Percentiles rank a stretch among this genome's conserved stretches.
These are phyloP conservation scores for Alsophila aescularia DNA, from an alignment of 2,888 invertebrate species.

Conservation along the genomic window DNA sequence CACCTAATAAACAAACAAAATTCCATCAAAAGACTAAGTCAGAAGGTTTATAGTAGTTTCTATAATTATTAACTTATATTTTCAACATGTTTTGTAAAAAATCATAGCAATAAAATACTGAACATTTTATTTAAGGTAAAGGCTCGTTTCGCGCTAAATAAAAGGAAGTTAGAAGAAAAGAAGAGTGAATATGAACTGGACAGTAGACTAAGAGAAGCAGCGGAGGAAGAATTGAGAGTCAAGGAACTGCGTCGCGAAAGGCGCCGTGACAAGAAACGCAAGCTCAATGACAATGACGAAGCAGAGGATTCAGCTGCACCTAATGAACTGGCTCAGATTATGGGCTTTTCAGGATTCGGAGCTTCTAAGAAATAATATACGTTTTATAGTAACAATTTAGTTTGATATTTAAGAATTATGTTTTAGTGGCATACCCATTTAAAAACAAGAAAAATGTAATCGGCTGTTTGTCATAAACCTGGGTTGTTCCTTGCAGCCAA, in stretches of 20 bases:
- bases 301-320: slow-evolving; percentile 80
- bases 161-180: slow-evolving; percentile 97
- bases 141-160: slow-evolving; percentile 95
- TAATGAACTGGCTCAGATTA: slow-evolving; percentile 93
- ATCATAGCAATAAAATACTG: too few relatives aligned
- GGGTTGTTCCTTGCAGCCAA: too few relatives aligned
- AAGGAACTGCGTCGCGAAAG: slow-evolving; percentile 95
- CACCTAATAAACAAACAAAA: too few relatives aligned
- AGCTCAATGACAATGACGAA: slow-evolving; percentile 87
- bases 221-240: slow-evolving; percentile 97
- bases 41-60: too few relatives aligned
- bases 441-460: too few relatives aligned
- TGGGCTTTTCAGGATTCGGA: slow-evolving; percentile 98
- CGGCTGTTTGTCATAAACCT: too few relatives aligned
- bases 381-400: neutral
- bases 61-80: too few relatives aligned
- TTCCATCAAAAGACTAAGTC: too few relatives aligned
- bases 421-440: too few relatives aligned
- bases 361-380: slow-evolving; percentile 88
- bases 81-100: too few relatives aligned
- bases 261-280: slow-evolving; percentile 94
- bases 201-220: slow-evolving; percentile 94
- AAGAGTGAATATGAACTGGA: slow-evolving; percentile 98
- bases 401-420: neutral
- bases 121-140: slow-evolving; percentile 88